Evolutionary conservation across 1,140 invertebrate genomes (phyloP), one percentile per base, ranked within the genome.

Genomic region (Hyles euphorbiae): DNA sequence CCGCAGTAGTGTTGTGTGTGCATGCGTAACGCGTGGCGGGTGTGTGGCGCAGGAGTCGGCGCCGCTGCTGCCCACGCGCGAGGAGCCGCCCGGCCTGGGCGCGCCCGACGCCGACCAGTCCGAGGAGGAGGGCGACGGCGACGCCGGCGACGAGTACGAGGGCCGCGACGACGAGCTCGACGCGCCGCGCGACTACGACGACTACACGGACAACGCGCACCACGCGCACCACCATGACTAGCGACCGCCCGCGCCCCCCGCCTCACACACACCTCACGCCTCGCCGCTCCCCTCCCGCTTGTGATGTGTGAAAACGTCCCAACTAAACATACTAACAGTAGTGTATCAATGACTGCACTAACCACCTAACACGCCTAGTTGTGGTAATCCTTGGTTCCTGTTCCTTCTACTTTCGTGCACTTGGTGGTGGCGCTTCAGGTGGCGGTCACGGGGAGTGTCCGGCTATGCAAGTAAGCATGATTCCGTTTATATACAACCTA

Each of bases 161-260:
- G 86, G 85, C 43, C 85, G 89, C 61, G 84, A 81, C 44, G 89
- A 90, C 67, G 90, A 87, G 34, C 88, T 90, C 12, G 90, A 91
- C 43, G 60, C 76, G 58, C 69, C 76, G 60, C 78, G 81, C 45
- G 86, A 89, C 68, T 91, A 91, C 73, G 90, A 91, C 63, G 90
- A 91, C 72, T 91, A 92, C 81, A 79, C 87, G n/a, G 91, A 91
- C 74, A 87, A 88, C 72, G 76, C 80, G 66, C 78, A 78, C 58
- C 77, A 67, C 69, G 65, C 74, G 40, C 68, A 57, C 53, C 72
- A 74, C 68, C 68, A 74, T 65, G 74, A 88, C 73, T 79, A 72
- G 79, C 22, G 22, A 22, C 22, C 22, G 22, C 56, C 71, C 53
- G 34, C 52, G 61, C 61, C 45, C 56, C 7, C 12, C 49, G 46